Evolutionary conservation across 2,113 vertebrate genomes (phyloP).

Genomic region (Platycercus adscitus): DNA sequence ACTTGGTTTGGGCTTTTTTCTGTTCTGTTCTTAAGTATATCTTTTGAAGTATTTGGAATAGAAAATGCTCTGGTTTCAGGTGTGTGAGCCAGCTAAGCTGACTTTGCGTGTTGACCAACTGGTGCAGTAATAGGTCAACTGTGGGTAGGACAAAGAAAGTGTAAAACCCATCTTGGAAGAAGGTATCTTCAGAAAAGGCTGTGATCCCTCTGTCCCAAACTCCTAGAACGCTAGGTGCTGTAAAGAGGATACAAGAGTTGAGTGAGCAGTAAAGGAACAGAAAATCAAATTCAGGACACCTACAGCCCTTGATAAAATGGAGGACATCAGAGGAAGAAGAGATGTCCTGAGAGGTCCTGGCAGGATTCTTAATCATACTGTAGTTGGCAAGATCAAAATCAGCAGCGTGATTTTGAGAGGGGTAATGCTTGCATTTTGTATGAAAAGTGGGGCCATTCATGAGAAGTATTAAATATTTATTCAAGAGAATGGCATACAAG

Average conservation of each 20-base stretch:
- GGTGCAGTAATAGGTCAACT: not conserved
- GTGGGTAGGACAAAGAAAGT: not conserved
- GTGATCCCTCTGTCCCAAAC: not conserved
- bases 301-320: not conserved
- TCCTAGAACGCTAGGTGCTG: not conserved
- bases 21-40: not conserved
- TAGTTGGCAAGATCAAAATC: not conserved
- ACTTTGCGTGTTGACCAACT: not conserved
- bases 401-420: not conserved
- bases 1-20: not conserved
- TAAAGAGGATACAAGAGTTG: not conserved
- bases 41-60: not conserved
- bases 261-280: not conserved
- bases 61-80: not conserved
- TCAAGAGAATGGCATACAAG: not conserved
- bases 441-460: not conserved
- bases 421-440: not conserved
- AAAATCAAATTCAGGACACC: not conserved
- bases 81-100: not conserved
- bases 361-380: not conserved
- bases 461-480: not conserved
- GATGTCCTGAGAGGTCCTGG: not conserved
- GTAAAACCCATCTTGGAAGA: not conserved
- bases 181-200: not conserved
- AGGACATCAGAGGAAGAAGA: not conserved